Evolutionary conservation across 2,113 vertebrate genomes (phyloP), one percentile per base, ranked within the genome.

Genomic region (Cephalopholis sonnerati): DNA sequence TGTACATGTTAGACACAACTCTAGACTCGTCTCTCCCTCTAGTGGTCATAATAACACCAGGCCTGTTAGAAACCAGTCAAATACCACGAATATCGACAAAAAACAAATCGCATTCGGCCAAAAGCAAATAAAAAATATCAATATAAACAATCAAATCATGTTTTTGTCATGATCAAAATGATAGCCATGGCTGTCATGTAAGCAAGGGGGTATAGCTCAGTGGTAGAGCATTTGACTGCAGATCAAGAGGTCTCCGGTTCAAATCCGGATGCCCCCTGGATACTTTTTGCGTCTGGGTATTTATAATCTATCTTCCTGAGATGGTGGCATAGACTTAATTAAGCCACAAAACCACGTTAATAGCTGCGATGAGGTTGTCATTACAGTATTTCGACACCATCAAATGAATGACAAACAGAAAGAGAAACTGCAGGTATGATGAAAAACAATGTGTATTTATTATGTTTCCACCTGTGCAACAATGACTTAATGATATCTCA

Each of bases 211-310:
- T 96, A 96, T 96, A 97, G 96, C 95, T 97, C 96, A 97, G 96
- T 96, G 95, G 96, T 96, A 96, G 96, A 97, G 96, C 96, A 97
- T 97, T 97, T 97, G 95, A 96, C 96, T 96, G 94, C 95, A 96
- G 95, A 95, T 96, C 96, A 96, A 96, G 95, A 96, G 95, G 95
- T 96, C 95, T 87, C 94, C 83, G 92, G 95, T 96, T 97, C 96
- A 97, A 97, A 96, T 97, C 96, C 94, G 91, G 95, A 94, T 97
- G 95, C 96, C 95, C 96, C 95, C 96, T 97, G 11, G 2, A 7
- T 0, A 36, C 1, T 48, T 48, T 48, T 15, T 13, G 32, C 1
- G 32, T 7, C 32, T 36, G 6, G 6, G 18, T 53, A 2, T 2
- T 12, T 62, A 0, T 55, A 53, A 29, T 1, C 20, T 29, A 17